Evolutionary conservation across 2,113 vertebrate species (phyloP).

Genomic region (Scophthalmus maximus): DNA sequence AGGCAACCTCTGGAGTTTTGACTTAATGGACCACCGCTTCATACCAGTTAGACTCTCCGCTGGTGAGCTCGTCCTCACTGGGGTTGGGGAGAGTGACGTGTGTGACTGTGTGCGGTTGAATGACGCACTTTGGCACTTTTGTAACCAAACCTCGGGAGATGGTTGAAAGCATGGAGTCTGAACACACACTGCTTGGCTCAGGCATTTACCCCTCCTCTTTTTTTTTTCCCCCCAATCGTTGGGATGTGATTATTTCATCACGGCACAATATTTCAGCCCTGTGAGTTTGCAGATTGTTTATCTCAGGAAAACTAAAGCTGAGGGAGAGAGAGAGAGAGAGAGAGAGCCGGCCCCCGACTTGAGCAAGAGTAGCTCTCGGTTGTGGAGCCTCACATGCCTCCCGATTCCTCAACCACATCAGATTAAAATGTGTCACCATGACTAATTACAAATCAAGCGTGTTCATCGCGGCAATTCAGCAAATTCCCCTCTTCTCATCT

Average conservation of each 20-base stretch:
- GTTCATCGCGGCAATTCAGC: constrained; percentile 50
- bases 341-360: not conserved
- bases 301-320: constrained; percentile 19
- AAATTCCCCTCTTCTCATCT: constrained; percentile 41
- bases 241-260: not conserved
- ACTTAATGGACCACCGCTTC: constrained; percentile 46
- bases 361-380: constrained; percentile 10
- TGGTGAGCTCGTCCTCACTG: constrained; percentile 33
- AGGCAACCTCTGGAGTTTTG: constrained; percentile 48
- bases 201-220: not conserved
- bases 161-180: constrained; percentile 4
- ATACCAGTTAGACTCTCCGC: constrained; percentile 15
- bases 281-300: constrained; percentile 5
- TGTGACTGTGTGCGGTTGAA: not conserved
- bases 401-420: constrained; percentile 47
- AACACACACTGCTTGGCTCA: not conserved
- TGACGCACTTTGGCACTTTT: not conserved
- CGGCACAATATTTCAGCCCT: not conserved
- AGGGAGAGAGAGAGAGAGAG: constrained; percentile 15
- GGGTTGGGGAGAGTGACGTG: constrained; percentile 19
- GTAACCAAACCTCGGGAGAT: constrained; percentile 8
- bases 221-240: not conserved
- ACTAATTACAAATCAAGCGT: constrained; percentile 69
- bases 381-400: constrained; percentile 16
- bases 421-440: constrained; percentile 64